Evolutionary conservation across 2,797 vertebrate species (phyloP), one percentile per base, ranked within the genome.

Genomic region (Petrocephalus sullivani): DNA sequence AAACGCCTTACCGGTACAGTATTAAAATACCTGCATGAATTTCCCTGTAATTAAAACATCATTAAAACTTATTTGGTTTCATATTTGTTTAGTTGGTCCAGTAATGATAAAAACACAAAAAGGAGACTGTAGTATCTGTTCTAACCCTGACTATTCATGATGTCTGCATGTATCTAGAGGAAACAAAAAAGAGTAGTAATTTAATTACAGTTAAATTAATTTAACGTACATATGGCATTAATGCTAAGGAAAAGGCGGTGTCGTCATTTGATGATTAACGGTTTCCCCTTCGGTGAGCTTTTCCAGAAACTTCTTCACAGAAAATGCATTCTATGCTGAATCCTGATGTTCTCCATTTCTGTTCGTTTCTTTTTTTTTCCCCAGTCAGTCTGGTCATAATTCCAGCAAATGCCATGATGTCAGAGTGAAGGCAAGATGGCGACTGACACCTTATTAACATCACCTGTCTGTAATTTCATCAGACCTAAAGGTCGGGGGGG

Each of bases 81-180:
- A 86, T 88, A 51, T 87, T 89, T 87, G 84, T 87, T 37, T 6
- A 88, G 37, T 88, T 86, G 87, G 89, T 90, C 87, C 78, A 91
- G 4, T 85, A 28, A 82, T 67, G 54, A 87, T 9, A 86, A 81
- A 54, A 86, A 84, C 54, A 84, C 54, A 56, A 23, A 49, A 6
- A 60, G 56, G 56, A 87, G 54, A 86, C 71, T 87, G 51, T 16
- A 89, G 86, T 21, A 84, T 51, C 85, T 71, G 84, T 64, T 86
- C 37, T 61, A 28, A 53, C 64, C 46, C 37, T 78, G 88, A 88
- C 54, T 41, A 49, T 60, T 16, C 19, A 85, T 87, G 88, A 56
- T 81, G 23, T 88, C 23, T 58, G 53, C 88, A 37, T 60, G 71
- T 41, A 49, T 33, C 19, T 49, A 89, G 33, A 54, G 12, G 19